Conservation (phyloP, 2,113 vertebrate species). For the Eurystomus gularis region DNA sequence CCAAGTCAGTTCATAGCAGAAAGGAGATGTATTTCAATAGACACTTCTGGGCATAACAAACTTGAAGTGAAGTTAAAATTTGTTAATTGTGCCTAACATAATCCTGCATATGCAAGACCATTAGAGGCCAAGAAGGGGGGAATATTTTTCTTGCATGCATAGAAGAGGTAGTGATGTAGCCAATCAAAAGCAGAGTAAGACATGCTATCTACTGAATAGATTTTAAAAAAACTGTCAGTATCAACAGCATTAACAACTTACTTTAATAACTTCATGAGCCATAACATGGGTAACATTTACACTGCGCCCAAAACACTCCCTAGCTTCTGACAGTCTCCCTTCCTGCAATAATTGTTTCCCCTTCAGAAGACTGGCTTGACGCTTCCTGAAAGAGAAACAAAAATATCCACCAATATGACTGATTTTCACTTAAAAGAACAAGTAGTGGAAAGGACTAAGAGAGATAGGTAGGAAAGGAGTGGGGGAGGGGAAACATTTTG, state of each 20-base stretch:
- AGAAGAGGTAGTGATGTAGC: background rate
- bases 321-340: conserved; percentile 88
- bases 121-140: background rate
- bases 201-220: background rate
- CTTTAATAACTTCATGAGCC: conserved; percentile 94
- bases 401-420: background rate
- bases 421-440: background rate
- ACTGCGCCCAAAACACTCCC: conserved; percentile 90
- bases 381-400: conserved; percentile 77
- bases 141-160: background rate
- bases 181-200: background rate
- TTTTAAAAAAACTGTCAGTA: background rate
- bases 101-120: background rate
- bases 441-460: background rate
- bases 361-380: conserved; percentile 87
- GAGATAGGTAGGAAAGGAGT: background rate
- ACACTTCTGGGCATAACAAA: background rate
- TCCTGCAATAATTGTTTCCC: conserved; percentile 91
- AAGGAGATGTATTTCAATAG: background rate
- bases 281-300: conserved; percentile 90
- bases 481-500: background rate
- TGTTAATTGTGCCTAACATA: background rate
- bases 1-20: background rate
- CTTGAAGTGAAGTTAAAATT: background rate
- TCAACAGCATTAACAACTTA: conserved; percentile 36